Base-by-base conservation (phyloP, 1,140 invertebrate genomes). In the Formica exsecta region DNA sequence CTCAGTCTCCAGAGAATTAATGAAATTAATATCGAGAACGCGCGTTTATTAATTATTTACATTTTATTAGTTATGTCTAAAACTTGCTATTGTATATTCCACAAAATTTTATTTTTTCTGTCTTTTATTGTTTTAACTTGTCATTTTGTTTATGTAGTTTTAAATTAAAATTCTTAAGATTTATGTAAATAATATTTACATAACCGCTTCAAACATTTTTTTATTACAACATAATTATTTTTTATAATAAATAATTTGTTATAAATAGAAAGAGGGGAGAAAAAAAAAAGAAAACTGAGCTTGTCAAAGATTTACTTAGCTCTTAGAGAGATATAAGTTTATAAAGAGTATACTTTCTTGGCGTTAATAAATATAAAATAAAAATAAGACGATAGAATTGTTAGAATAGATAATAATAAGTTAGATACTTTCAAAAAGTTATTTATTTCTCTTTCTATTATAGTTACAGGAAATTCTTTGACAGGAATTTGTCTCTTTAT, bases 1-100 rank as follows among this genome's bases (percentile, higher is more conserved):
- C 16, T 25, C 51, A 25, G 59, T 62, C 73, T 74, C 22, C 32
- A 38, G 81, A 76, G 65, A 77, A 85, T 85, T 85, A 85, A 85
- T 85, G 73, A 85, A 54, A 85, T 65, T 59, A 76, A 41, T 44
- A 83, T 83, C 29, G 38, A 25, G n/a, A 32, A 71, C 38, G 38
- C 7, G 41, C 41, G 38, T 7, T 73, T 83, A 61, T 57, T 80
- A 80, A 80, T 80, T 73, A 54, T 41, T 61, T 29, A 61, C 48
- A 36, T 44, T 41, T 16, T 36, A 59, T 62, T 83, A 74, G 44
- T 73, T 73, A 61, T 48, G 9, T 38, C 29, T 74, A 61, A 83
- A 83, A 61, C 25, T 62, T 73, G 54, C 32, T 38, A 44, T 29
- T 25, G 41, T n/a, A n/a, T 36, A 57, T 44, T 19, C 36, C 11